Evolutionary conservation across 2,888 invertebrate genomes (phyloP).

Genomic region (Ryuthela nishihirai): DNA sequence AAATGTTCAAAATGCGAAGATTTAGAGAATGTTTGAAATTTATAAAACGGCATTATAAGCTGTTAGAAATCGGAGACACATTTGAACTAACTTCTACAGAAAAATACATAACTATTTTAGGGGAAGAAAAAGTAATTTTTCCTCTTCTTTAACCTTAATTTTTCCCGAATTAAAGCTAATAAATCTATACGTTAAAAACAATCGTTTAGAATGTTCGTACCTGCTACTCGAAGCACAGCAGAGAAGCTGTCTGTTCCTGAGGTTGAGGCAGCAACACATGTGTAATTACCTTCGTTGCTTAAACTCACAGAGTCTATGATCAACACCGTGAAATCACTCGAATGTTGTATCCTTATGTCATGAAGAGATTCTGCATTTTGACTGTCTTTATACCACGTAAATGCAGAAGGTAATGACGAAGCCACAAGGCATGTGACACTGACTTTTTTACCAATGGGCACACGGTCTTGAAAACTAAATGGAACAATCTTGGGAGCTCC

Average conservation of each 20-base stretch:
- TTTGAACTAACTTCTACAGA: too few species aligned
- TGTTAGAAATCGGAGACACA: too few species aligned
- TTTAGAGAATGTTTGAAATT: too few species aligned
- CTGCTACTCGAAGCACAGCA: neutral
- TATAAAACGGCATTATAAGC: too few species aligned
- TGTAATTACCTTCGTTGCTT: slow-evolving; percentile 2
- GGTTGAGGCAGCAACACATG: neutral
- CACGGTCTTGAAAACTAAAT: neutral
- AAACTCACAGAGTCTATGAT: neutral
- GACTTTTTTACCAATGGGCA: slow-evolving; percentile 66
- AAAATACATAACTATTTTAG: too few species aligned
- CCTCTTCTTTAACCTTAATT: too few species aligned
- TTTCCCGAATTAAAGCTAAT: too few species aligned
- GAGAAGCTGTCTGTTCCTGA: neutral
- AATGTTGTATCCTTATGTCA: neutral
- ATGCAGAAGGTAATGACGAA: neutral
- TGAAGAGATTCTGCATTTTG: neutral
- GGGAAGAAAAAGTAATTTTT: too few species aligned
- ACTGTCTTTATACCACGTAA: slow-evolving; percentile 8
- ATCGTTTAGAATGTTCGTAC: too few species aligned
- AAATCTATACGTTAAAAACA: too few species aligned
- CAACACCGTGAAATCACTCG: neutral
- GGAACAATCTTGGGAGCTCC: neutral
- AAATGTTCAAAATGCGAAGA: too few species aligned
- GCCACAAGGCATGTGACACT: slow-evolving; percentile 76